These are phyloP conservation scores for Poecile atricapillus DNA, from an alignment of 2,113 vertebrate genomes.

Conservation along the genomic window DNA sequence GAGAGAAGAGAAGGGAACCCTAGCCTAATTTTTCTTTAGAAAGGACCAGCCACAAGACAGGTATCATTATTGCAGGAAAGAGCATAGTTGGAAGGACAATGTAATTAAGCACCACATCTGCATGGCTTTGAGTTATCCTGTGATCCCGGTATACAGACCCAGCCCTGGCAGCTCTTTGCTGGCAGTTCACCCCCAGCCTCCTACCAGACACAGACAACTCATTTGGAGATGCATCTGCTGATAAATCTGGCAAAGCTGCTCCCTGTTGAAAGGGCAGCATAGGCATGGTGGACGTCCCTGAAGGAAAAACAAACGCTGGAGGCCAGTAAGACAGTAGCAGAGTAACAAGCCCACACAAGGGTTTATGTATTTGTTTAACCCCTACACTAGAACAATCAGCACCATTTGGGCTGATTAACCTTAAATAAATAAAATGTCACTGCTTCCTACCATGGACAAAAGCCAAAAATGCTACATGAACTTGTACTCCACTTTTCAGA, in stretches of 20 bases:
- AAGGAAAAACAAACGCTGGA: not conserved
- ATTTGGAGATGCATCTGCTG: not conserved
- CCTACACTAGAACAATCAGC: not conserved
- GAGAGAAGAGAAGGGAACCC: not conserved
- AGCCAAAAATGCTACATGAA: not conserved
- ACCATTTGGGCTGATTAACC: not conserved
- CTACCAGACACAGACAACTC: not conserved
- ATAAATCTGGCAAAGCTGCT: not conserved
- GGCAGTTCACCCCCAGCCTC: not conserved
- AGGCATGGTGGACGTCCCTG: not conserved
- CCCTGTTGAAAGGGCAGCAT: not conserved
- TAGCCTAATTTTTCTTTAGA: not conserved
- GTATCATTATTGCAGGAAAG: not conserved
- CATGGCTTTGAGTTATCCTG: not conserved
- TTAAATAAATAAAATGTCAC: not conserved
- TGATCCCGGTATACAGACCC: not conserved
- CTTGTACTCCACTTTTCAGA: not conserved
- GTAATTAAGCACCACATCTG: not conserved
- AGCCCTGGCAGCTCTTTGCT: not conserved
- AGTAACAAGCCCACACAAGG: not conserved
- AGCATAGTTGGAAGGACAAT: not conserved
- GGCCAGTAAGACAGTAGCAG: not conserved
- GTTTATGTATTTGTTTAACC: not conserved
- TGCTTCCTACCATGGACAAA: not conserved
- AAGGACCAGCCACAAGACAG: not conserved